Evolutionary conservation across 2,797 vertebrate genomes (phyloP), one percentile per base, ranked within the genome.

Genomic region (Rhinophrynus dorsalis): DNA sequence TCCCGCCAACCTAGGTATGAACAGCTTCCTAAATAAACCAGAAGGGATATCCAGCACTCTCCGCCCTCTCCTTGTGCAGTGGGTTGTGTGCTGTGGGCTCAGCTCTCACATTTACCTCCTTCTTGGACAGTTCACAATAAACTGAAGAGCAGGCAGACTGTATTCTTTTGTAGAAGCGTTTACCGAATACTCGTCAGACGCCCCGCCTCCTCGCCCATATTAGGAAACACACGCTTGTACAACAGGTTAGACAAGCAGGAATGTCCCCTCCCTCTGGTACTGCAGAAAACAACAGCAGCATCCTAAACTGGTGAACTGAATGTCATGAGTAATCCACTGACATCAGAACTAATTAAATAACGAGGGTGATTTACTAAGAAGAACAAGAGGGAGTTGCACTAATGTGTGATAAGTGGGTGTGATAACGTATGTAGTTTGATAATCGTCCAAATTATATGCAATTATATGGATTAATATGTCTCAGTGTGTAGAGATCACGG

Each of bases 241-340:
- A 69, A 63, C 59, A 63, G 59, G 68, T 70, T 70, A 11, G 21
- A 38, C 55, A 32, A 33, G 12, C 3, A 1, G 20, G 3, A 58
- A 3, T 2, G 4, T 21, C 55, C 35, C 33, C 55, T n/a, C 35
- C 35, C 35, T 15, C 50, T 8, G 12, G 8, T n/a, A 20, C 51
- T 32, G 24, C 21, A 26, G 21, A 29, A 32, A 54, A 18, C 27
- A 37, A 37, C 52, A 37, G 30, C 32, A 56, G 52, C 52, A 37
- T 23, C 6, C 4, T 30, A 4, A 30, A n/a, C n/a, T n/a, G n/a
- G n/a, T n/a, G n/a, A n/a, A n/a, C n/a, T n/a, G n/a, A n/a, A n/a
- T n/a, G n/a, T n/a, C n/a, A n/a, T n/a, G n/a, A n/a, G n/a, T n/a
- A 4, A 30, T 30, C 4, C 29, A 30, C 29, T 4, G 29, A 30